phyloP scores from a whole-genome alignment of 2,888 invertebrate genomes.

The Caenorhabditis becei region DNA sequence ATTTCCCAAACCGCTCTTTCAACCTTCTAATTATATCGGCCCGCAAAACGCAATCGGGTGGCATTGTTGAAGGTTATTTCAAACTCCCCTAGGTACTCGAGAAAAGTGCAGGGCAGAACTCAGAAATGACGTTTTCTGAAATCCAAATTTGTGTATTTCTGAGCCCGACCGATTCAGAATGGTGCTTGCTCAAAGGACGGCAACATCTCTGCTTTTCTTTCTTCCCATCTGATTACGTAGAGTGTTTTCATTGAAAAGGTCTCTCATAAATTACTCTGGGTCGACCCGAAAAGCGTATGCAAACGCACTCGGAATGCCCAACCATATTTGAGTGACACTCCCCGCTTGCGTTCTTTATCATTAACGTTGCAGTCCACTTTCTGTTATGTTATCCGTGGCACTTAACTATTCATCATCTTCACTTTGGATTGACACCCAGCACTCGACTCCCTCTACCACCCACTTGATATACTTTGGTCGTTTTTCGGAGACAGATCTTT shows the following conservation, averaged over 20 bases:
- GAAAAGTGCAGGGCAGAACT: not conserved
- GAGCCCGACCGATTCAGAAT: not conserved
- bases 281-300: not conserved
- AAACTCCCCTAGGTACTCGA: not conserved
- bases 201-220: not conserved
- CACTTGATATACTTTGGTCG: no score
- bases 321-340: slow-evolving; percentile 8
- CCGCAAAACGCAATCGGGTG: not conserved
- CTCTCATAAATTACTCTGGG: slow-evolving; percentile 4
- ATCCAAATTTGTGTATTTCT: not conserved
- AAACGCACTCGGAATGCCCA: not conserved
- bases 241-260: slow-evolving; percentile 11
- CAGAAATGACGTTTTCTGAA: not conserved
- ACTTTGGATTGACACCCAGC: slow-evolving; percentile 1
- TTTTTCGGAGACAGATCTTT: not conserved
- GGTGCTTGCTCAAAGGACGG: not conserved
- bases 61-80: not conserved
- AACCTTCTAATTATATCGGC: not conserved
- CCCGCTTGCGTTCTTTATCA: not conserved
- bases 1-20: no score
- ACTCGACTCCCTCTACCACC: not conserved
- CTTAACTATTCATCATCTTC: not conserved
- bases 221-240: slow-evolving; percentile 2
- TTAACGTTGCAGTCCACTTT: not conserved
- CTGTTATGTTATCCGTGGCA: not conserved